These are phyloP conservation scores for Platanista minor DNA, from an alignment of 2,113 vertebrate genomes.

Conservation along the genomic window DNA sequence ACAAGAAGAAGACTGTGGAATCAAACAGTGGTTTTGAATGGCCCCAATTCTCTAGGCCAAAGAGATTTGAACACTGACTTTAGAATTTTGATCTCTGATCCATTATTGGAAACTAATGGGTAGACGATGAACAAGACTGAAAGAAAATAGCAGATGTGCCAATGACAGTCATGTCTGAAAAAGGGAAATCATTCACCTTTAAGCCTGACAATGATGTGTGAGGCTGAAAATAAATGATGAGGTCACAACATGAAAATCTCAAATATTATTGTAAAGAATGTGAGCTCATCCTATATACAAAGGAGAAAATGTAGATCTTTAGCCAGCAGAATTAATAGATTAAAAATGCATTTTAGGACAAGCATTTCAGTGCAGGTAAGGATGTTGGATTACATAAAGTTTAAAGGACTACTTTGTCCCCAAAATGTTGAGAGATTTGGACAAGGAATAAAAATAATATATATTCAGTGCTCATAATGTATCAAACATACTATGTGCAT, in stretches of 20 bases:
- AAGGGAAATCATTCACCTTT: background rate
- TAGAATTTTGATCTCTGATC: background rate
- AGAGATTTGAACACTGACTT: background rate
- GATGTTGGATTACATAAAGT: background rate
- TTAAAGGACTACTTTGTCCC: background rate
- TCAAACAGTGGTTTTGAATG: background rate
- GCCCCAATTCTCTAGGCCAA: background rate
- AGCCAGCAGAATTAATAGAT: background rate
- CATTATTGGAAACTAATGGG: background rate
- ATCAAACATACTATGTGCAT: background rate
- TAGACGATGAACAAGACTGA: background rate
- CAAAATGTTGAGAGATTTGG: background rate
- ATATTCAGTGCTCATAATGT: background rate
- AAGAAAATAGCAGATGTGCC: background rate
- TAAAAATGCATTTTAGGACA: background rate
- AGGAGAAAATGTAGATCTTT: background rate
- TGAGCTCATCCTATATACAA: background rate
- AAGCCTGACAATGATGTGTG: background rate
- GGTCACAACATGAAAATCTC: background rate
- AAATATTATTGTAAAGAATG: background rate
- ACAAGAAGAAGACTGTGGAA: background rate
- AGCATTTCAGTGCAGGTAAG: background rate
- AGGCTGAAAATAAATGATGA: background rate
- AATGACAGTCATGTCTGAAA: background rate
- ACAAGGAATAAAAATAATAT: background rate